phyloP scores from a whole-genome alignment of 2,888 invertebrate genomes.

The Eumerus sabulonum region DNA sequence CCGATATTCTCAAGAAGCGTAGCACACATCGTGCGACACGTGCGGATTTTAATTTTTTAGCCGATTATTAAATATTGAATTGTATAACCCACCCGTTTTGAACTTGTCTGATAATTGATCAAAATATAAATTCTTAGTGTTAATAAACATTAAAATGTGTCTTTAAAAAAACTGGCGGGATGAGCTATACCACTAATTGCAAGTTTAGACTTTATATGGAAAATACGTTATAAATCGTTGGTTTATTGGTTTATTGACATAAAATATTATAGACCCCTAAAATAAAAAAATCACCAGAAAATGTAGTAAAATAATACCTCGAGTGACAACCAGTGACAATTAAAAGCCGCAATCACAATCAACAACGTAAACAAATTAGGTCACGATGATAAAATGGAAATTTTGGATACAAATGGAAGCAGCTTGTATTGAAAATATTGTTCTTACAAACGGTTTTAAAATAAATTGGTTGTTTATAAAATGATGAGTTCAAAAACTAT shows the following conservation, averaged over 20 bases:
- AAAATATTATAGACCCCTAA: slow-evolving; percentile 23
- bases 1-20: slow-evolving; percentile 88
- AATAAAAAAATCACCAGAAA: slow-evolving; percentile 50
- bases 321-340: slow-evolving; percentile 43
- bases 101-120: slow-evolving; percentile 59
- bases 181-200: neutral
- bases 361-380: slow-evolving; percentile 25
- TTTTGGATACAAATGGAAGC: too few species aligned
- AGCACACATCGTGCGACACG: slow-evolving; percentile 80
- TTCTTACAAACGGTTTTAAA: too few species aligned
- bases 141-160: too few species aligned
- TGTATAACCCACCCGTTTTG: slow-evolving; percentile 42
- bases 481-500: too few species aligned
- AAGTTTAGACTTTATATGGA: neutral
- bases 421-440: too few species aligned
- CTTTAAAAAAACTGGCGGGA: too few species aligned
- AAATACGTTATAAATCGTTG: neutral
- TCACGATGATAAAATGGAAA: slow-evolving; percentile 26
- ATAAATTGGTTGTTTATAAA: too few species aligned
- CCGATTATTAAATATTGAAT: slow-evolving; percentile 21
- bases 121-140: slow-evolving; percentile 8
- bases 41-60: slow-evolving; percentile 74
- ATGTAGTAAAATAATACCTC: slow-evolving; percentile 46
- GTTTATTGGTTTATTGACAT: slow-evolving; percentile 31
- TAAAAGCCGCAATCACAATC: slow-evolving; percentile 45